Evolutionary conservation across 2,113 vertebrate genomes (phyloP), one percentile per base, ranked within the genome.

Genomic region (Narcine bancroftii): DNA sequence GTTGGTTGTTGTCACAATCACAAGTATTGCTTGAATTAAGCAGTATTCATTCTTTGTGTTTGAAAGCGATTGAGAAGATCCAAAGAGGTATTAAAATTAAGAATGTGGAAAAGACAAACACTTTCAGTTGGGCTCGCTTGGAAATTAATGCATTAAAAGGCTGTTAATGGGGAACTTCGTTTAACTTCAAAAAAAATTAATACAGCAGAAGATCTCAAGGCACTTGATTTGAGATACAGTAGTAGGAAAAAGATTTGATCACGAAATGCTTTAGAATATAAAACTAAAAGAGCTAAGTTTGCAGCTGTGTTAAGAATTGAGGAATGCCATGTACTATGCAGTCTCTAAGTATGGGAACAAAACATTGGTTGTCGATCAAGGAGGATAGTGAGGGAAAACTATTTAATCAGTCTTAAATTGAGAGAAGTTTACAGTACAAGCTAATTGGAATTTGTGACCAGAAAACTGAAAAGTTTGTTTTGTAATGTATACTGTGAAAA

Each of bases 381-480:
- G 21, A 45, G 53, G 79, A 53, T 45, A 11, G 42, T 69, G 42
- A 69, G 63, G 89, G 26, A 42, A 71, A 69, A 42, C 36, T 45
- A 60, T 36, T n/a, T 66, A 47, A 13, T 69, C 26, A 66, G 26
- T 91, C 65, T 47, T 45, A 66, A 45, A 10, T 13, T 26, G 24
- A 69, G 69, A 69, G 60, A 89, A 83, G 53, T 39, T 39, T 47
- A 71, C 39, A 47, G 63, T 71, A 17, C 63, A 69, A 66, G 33
- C 24, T 91, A 91, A 66, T 91, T 66, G 87, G 87, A 66, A 91
- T 91, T 0, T 91, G 87, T 91, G 87, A 65, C 87, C 87, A 69
- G 87, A 69, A 91, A 53, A 66, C 36, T 3, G 60, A 66, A 63
- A 66, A 1, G 45, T 36, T 66, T 39, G 36, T 66, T 91, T 69